Base-by-base conservation (phyloP, 2,797 vertebrate genomes). In the Pagetopsis macropterus region DNA sequence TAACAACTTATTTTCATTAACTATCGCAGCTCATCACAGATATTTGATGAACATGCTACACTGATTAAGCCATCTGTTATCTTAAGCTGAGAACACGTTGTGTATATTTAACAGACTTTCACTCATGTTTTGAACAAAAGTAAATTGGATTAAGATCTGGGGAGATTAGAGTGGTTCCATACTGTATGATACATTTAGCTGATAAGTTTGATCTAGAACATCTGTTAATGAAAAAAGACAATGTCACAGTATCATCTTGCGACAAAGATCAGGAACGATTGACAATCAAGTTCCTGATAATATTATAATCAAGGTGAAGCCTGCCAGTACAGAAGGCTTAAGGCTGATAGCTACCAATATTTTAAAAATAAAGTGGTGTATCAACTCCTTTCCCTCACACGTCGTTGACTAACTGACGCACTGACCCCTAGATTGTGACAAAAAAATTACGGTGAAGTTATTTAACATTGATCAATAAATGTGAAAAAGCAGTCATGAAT, bases 141-240 rank as follows among this genome's bases (percentile, higher is more conserved):
- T 21, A 66, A 81, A 90, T 79, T 85, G 75, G 85, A 83, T 88
- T 80, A 83, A 71, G 74, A 84, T 90, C 9, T 10, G 46, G 11
- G 27, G 49, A 76, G 85, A 91, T 88, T 79, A 66, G 44, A 68
- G 72, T 56, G 55, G 65, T 52, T 51, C 63, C 49, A 11, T 69
- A 83, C 33, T 55, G 56, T 76, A 23, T 0, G 48, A 52, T 65
- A 56, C 49, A 48, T 78, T 76, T 43, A 19, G 55, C 70, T 79
- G 79, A 90, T 85, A 78, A 63, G 5, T 17, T 40, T 61, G 54
- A 86, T 84, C 65, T 70, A 15, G 55, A 83, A 50, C 78, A 78
- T 84, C 65, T 79, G 63, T 62, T 84, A 68, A 70, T 75, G 70
- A 78, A 49, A 70, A 78, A 76, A 69, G 17, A 86, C 72, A 86